These are phyloP conservation scores for Anguilla obscura DNA, from an alignment of 2,797 vertebrate species.

Conservation along the genomic window DNA sequence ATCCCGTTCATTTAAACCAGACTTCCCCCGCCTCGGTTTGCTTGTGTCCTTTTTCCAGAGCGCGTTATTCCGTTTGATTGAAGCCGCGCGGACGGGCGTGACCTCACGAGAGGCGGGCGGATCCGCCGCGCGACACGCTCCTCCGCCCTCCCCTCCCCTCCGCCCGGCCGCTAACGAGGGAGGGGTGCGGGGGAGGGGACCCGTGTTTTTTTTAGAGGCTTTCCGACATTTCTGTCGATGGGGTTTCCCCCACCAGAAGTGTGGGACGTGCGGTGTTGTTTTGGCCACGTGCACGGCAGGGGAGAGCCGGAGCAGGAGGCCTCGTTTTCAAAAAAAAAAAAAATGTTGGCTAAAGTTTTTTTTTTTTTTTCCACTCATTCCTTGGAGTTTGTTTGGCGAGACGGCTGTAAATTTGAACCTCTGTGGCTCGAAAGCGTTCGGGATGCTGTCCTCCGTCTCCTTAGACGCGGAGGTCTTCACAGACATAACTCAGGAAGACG, in stretches of 20 bases:
- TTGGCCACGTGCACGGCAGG: background rate
- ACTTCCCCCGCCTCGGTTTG: conserved; percentile 14
- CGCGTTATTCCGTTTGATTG: background rate
- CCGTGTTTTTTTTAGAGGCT: background rate
- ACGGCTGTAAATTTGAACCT: background rate
- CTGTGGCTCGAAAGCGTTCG: background rate
- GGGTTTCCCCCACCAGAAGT: background rate
- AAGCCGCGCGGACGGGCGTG: background rate
- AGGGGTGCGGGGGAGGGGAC: background rate
- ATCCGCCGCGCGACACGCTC: background rate
- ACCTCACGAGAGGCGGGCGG: background rate
- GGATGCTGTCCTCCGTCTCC: background rate
- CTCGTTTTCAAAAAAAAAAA: background rate
- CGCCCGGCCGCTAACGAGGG: background rate
- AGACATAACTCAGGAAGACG: background rate
- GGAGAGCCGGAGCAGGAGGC: background rate
- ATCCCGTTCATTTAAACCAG: conserved; percentile 39
- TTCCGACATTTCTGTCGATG: background rate
- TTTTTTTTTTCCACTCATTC: background rate
- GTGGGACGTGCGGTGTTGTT: background rate
- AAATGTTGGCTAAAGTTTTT: background rate
- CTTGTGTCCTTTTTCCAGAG: background rate
- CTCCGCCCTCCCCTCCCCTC: background rate
- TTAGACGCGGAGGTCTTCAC: background rate
- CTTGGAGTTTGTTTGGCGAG: background rate